Evolutionary conservation across 2,797 vertebrate genomes (phyloP).

Genomic region (Epinephelus coioides): DNA sequence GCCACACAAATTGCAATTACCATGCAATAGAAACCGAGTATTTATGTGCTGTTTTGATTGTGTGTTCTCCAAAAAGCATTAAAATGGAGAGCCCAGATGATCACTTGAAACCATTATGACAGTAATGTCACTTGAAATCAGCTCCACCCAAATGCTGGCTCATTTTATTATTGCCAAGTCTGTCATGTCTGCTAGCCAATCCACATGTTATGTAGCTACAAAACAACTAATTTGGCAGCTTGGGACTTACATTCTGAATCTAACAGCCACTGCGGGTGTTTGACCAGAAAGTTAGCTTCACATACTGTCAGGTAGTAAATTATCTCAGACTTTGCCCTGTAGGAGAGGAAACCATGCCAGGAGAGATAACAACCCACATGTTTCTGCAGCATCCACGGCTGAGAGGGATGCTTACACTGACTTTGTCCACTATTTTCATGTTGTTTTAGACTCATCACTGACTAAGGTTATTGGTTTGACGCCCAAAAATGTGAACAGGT

Average conservation of each 20-base stretch:
- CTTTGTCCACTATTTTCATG: background rate
- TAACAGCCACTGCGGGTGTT: constrained; percentile 18
- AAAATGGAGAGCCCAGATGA: constrained; percentile 23
- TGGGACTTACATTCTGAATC: constrained; percentile 2
- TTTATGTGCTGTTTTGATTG: constrained; percentile 10
- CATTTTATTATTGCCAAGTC: constrained; percentile 23
- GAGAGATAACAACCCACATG: constrained; percentile 31
- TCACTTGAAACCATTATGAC: constrained; percentile 28
- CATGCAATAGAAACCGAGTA: background rate
- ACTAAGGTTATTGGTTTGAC: constrained; percentile 61
- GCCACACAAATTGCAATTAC: constrained; percentile 8
- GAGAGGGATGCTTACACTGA: background rate
- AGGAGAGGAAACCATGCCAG: constrained; percentile 48
- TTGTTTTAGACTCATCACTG: constrained; percentile 2
- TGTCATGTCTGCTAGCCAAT: constrained; percentile 21
- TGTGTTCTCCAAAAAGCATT: constrained; percentile 4
- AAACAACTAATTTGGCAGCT: constrained; percentile 44
- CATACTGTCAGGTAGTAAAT: constrained; percentile 27
- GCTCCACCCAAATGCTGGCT: constrained; percentile 17
- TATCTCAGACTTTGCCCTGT: constrained; percentile 29
- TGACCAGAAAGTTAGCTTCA: constrained; percentile 46
- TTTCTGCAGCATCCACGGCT: constrained; percentile 1
- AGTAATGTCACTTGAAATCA: constrained; percentile 40
- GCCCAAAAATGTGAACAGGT: constrained; percentile 54
- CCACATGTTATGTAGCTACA: constrained; percentile 23